These are phyloP conservation scores for Galleria mellonella DNA, from an alignment of 1,140 invertebrate genomes.

Conservation along the genomic window DNA sequence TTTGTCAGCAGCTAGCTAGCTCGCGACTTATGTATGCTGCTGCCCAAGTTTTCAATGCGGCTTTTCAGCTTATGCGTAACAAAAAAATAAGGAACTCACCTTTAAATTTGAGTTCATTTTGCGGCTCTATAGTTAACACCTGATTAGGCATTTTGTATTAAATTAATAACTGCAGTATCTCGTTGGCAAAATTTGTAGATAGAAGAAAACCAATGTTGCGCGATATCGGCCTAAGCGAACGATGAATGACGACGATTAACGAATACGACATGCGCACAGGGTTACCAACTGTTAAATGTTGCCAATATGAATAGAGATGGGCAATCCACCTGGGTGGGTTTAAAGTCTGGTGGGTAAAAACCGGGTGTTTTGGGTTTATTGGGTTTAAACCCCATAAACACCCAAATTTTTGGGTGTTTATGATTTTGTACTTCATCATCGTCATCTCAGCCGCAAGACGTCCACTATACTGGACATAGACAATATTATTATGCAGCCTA, in stretches of 20 bases:
- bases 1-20: conserved; percentile 69
- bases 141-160: conserved; percentile 75
- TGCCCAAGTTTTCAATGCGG: conserved; percentile 57
- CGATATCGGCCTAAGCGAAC: conserved; percentile 61
- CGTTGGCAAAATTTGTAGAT: conserved; percentile 53
- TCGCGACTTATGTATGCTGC: conserved; percentile 49
- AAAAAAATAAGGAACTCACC: conserved; percentile 74
- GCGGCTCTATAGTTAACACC: conserved; percentile 82
- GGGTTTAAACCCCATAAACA: too few relatives aligned
- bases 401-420: too few relatives aligned
- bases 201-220: conserved; percentile 39
- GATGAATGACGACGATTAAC: conserved; percentile 52
- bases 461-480: too few relatives aligned
- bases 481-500: too few relatives aligned
- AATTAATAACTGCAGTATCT: conserved; percentile 29
- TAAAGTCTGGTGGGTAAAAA: too few relatives aligned
- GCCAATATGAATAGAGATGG: too few relatives aligned
- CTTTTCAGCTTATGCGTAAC: conserved; percentile 18
- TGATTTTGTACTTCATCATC: too few relatives aligned
- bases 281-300: background rate
- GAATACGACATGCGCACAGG: conserved; percentile 54
- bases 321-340: too few relatives aligned
- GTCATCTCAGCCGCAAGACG: too few relatives aligned
- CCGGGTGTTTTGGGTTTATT: too few relatives aligned
- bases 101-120: conserved; percentile 83